Base-by-base conservation (phyloP, 2,888 invertebrate genomes). In the Galeruca laticollis region DNA sequence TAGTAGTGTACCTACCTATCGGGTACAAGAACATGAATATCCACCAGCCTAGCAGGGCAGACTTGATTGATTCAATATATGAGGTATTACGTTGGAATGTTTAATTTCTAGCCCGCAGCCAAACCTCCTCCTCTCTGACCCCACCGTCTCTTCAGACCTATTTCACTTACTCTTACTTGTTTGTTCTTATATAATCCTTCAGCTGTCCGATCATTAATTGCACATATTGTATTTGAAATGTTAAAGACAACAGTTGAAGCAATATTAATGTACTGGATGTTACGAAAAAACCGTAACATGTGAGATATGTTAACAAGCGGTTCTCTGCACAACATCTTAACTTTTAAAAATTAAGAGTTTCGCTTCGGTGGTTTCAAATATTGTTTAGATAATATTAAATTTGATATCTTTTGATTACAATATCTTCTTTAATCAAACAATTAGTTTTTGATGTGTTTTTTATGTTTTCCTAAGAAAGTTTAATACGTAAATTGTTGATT, bases 101-200 rank as follows among this genome's bases (percentile, higher is more conserved):
- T 72, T 68, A 65, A 70, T 72, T 74, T 74, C 72, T 74, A 72
- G 70, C 74, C 70, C 20, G 47, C 15, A 63, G 74, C 60, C 57
- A 66, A 60, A 68, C 70, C 64, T 72, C 66, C 62, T 65, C 26
- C 60, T 52, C 54, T 33, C 54, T 31, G 31, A n/a, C 31, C n/a
- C 54, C 54, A 31, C 54, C n/a, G 13, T 6, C 4, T 54, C 54
- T 54, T 54, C 11, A 26, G 54, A 69, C 62, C 60, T 60, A 68
- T 70, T 71, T 68, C 71, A 73, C 70, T 73, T 73, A 73, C 71
- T 73, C 71, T 73, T 70, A 70, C 70, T 70, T 68, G 66, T 71
- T 73, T 66, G 70, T 68, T 73, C 73, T 73, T 70, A 68, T 73
- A 68, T 73, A 73, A 72, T 72, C 62, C 60, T 52, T 49, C 60